A percentile compares a stretch with the other conserved stretches of the same genome.
Evolutionary conservation across 2,888 invertebrate genomes (phyloP).

Genomic region (Antheraea assamensis): DNA sequence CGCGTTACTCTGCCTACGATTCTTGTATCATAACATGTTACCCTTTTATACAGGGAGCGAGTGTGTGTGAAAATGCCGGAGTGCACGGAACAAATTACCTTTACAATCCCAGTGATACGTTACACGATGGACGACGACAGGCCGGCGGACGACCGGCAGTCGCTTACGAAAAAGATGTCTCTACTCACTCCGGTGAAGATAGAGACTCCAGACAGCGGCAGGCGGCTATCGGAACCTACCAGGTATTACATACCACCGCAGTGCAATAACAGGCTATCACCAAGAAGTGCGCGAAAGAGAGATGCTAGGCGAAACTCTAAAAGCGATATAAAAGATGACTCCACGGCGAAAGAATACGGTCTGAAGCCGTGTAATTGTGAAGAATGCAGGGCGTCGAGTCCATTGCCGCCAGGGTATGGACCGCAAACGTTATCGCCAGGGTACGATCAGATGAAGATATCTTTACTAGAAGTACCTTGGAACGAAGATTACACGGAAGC

Average conservation of each 20-base stretch:
- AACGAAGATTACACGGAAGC: conserved; percentile 92
- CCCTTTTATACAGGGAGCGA: conserved; percentile 28
- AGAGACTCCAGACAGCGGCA: conserved; percentile 69
- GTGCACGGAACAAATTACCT: conserved; percentile 73
- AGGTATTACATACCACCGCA: conserved; percentile 75
- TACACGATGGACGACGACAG: conserved; percentile 77
- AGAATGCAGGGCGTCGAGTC: conserved; percentile 79
- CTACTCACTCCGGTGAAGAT: conserved; percentile 73
- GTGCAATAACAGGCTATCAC: conserved; percentile 73
- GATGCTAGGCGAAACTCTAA: conserved; percentile 66
- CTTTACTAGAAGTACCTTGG: conserved; percentile 88
- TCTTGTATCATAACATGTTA: conserved; percentile 53
- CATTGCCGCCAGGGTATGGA: conserved; percentile 71
- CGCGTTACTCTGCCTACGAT: conserved; percentile 32
- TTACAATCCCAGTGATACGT: conserved; percentile 73
- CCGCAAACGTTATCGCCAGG: conserved; percentile 81
- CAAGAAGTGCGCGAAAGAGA: conserved; percentile 70
- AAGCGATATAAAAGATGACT: conserved; percentile 54
- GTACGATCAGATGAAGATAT: conserved; percentile 91
- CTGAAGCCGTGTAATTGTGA: conserved; percentile 75
- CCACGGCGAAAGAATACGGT: conserved; percentile 59
- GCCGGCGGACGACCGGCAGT: conserved; percentile 59
- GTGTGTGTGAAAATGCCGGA: conserved; percentile 67
- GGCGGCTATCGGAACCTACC: conserved; percentile 69
- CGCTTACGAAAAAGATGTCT: conserved; percentile 71